phyloP scores from a whole-genome alignment of 2,113 vertebrate genomes.

The Microcebus griseorufus region DNA sequence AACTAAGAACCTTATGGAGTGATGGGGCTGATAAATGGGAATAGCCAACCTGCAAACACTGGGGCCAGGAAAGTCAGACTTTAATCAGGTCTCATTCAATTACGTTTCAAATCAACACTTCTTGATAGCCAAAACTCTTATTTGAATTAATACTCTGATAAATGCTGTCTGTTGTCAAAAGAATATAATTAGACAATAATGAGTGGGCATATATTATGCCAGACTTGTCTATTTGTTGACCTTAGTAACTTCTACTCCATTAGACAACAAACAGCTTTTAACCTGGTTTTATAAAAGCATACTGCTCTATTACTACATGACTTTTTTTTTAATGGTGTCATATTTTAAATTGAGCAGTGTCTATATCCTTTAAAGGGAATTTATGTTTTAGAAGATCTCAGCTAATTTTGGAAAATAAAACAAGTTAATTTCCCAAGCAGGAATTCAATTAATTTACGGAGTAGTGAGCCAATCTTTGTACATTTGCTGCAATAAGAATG shows the following conservation, averaged over 20 bases:
- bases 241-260: conserved; percentile 87
- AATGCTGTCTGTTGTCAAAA: conserved; percentile 86
- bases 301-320: conserved; percentile 75
- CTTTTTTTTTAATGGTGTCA: conserved; percentile 56
- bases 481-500: conserved; percentile 21
- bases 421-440: conserved; percentile 30
- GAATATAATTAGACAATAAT: conserved; percentile 89
- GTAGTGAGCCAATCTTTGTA: conserved; percentile 54
- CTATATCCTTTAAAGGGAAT: conserved; percentile 60
- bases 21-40: conserved; percentile 85
- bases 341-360: conserved; percentile 38
- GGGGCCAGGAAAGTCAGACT: conserved; percentile 84
- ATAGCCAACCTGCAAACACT: conserved; percentile 81
- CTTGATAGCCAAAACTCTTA: conserved; percentile 89
- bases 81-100: conserved; percentile 87
- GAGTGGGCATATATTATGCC: conserved; percentile 84
- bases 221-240: conserved; percentile 87
- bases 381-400: conserved; percentile 70
- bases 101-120: conserved; percentile 87
- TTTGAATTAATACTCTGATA: conserved; percentile 89
- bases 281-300: conserved; percentile 83
- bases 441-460: conserved; percentile 48
- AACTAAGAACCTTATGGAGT: conserved; percentile 87
- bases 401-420: conserved; percentile 22
- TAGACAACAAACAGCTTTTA: conserved; percentile 89